Evolutionary conservation across 1,140 invertebrate species (phyloP), one percentile per base, ranked within the genome.

Genomic region (Dendroctonus ponderosae): DNA sequence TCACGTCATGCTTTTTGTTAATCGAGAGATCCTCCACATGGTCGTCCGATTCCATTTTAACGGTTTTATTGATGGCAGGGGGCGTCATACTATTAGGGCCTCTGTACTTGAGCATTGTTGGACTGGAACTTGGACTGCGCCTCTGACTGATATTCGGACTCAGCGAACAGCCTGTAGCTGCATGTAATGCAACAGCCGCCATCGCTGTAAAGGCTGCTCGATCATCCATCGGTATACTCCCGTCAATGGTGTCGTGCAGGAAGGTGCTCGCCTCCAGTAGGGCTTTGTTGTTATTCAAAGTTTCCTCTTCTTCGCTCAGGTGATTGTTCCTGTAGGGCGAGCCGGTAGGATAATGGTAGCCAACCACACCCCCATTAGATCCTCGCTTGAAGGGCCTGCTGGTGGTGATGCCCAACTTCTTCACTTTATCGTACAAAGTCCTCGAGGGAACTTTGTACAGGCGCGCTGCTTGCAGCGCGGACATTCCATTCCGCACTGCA

Each of bases 381-480:
- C 83, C 83, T 37, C 89, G 82, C 73, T 87, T 88, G 73, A 90
- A 89, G 0, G 88, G 88, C 7, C 89, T 82, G 44, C 87, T 87
- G 0, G 91, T 92, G 9, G 87, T 91, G 57, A 93, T 94, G 6
- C 92, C 92, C 14, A 94, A 80, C 78, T 94, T 94, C 77, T 94
- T 94, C 6, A 96, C 91, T 79, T 95, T 96, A 78, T 96, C 93
- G 76, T 96, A 96, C 0, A 96, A 82, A 0, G 93, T 96, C 58
- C 92, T 85, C 11, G 92, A 94, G 3, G 93, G 92, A 11, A 95
- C 92, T 0, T 88, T 86, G 72, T 87, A 94, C 76, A 90, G 91
- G 43, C 90, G 82, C 2, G 92, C 90, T 0, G 93, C 93, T 82
- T 93, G 90, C 7, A 94, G 77, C 0, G 92, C 92, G 72, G 89